A percentile compares a stretch with the other conserved stretches of the same genome.
Evolutionary conservation across 2,888 invertebrate genomes (phyloP).

Genomic region (Melangyna quadrimaculata): DNA sequence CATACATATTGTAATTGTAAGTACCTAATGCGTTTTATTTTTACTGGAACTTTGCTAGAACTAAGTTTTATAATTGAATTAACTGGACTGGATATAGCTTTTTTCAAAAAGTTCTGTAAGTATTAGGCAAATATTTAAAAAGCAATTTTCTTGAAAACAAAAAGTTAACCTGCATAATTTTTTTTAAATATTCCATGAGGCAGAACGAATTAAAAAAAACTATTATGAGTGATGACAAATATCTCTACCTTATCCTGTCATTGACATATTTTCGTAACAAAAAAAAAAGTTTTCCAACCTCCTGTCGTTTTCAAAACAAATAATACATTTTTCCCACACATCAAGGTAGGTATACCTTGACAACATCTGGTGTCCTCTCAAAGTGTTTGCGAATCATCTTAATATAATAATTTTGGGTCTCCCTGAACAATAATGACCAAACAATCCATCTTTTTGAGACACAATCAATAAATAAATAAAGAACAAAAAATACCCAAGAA

Average conservation of each 20-base stretch:
- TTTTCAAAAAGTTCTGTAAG: too few relatives aligned
- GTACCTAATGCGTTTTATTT: too few relatives aligned
- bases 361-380: constrained; percentile 22
- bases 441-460: constrained; percentile 43
- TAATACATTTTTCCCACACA: not conserved
- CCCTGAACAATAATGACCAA: constrained; percentile 22
- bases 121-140: too few relatives aligned
- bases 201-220: not conserved
- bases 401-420: constrained; percentile 15
- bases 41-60: too few relatives aligned
- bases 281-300: not conserved
- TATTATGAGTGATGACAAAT: not conserved
- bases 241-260: not conserved
- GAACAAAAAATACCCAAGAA: not conserved
- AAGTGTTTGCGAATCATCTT: constrained; percentile 15
- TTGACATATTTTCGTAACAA: not conserved
- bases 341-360: not conserved
- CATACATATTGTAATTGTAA: too few relatives aligned
- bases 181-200: not conserved
- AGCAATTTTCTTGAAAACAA: too few relatives aligned
- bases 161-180: too few relatives aligned
- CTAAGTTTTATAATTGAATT: too few relatives aligned
- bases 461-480: constrained; percentile 25
- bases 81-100: too few relatives aligned
- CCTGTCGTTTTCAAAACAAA: too few relatives aligned